These are phyloP conservation scores for Cepaea nemoralis DNA, from an alignment of 1,140 invertebrate species.

Conservation along the genomic window DNA sequence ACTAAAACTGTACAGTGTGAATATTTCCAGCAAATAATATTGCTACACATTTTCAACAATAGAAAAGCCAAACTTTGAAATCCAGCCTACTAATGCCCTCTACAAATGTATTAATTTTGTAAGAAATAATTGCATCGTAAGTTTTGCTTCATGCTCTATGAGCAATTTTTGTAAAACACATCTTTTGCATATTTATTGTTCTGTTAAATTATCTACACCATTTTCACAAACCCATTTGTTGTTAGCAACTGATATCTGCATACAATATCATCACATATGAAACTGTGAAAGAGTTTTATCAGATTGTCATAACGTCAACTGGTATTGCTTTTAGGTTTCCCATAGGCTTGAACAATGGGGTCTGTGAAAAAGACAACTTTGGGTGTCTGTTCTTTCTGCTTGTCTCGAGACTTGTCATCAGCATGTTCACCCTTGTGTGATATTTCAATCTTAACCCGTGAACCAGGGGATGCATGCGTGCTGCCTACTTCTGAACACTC, in stretches of 20 bases:
- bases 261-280: neutral
- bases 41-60: too few species aligned
- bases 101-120: too few species aligned
- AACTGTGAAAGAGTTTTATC: neutral
- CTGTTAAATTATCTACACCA: neutral
- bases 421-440: neutral
- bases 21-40: too few species aligned
- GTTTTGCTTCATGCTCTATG: neutral
- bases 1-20: too few species aligned
- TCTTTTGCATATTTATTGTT: neutral
- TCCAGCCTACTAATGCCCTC: too few species aligned
- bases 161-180: neutral
- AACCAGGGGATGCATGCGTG: neutral
- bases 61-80: too few species aligned
- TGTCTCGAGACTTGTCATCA: conserved; percentile 11
- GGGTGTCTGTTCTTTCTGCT: conserved; percentile 17
- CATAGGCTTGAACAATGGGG: conserved; percentile 27
- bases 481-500: conserved; percentile 41
- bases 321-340: conserved; percentile 9
- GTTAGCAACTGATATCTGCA: neutral
- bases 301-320: conserved; percentile 6
- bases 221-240: neutral
- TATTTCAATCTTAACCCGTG: neutral
- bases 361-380: conserved; percentile 39
- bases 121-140: too few species aligned